These are phyloP conservation scores for Huso huso DNA, from an alignment of 2,797 vertebrate species.

Conservation along the genomic window DNA sequence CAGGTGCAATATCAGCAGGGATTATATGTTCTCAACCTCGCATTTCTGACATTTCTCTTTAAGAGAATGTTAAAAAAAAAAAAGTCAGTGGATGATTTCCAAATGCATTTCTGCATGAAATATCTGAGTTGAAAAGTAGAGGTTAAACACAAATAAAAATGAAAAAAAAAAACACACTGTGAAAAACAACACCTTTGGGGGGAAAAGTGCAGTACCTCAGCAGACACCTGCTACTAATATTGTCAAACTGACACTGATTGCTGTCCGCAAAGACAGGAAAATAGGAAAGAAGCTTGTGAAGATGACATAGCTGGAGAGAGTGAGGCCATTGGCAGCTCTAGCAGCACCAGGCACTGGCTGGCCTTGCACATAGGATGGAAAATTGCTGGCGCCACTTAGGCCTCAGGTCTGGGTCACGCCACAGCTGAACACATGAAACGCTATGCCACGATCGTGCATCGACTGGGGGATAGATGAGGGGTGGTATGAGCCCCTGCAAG, in stretches of 20 bases:
- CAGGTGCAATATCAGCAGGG: neutral
- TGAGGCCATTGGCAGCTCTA: constrained; percentile 45
- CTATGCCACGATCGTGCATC: constrained; percentile 66
- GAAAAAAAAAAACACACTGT: neutral
- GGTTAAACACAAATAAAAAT: neutral
- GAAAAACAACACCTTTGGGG: constrained; percentile 1
- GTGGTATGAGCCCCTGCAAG: constrained; percentile 60
- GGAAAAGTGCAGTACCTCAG: neutral
- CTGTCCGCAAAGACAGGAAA: neutral
- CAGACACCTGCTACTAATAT: neutral
- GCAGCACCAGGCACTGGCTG: constrained; percentile 42
- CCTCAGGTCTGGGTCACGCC: constrained; percentile 73
- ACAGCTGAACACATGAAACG: constrained; percentile 75
- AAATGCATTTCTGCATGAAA: neutral
- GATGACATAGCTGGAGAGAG: constrained; percentile 46
- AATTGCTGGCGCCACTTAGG: constrained; percentile 56
- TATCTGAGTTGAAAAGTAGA: neutral
- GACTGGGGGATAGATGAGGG: constrained; percentile 40
- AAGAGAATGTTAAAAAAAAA: neutral
- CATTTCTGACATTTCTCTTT: neutral
- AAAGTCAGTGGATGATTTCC: neutral
- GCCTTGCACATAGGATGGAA: constrained; percentile 49
- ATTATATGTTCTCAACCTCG: neutral
- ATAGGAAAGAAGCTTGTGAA: constrained; percentile 34
- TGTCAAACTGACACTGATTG: neutral